These are phyloP conservation scores for Aspidiotus destructor DNA, from an alignment of 2,888 invertebrate genomes.

Conservation along the genomic window DNA sequence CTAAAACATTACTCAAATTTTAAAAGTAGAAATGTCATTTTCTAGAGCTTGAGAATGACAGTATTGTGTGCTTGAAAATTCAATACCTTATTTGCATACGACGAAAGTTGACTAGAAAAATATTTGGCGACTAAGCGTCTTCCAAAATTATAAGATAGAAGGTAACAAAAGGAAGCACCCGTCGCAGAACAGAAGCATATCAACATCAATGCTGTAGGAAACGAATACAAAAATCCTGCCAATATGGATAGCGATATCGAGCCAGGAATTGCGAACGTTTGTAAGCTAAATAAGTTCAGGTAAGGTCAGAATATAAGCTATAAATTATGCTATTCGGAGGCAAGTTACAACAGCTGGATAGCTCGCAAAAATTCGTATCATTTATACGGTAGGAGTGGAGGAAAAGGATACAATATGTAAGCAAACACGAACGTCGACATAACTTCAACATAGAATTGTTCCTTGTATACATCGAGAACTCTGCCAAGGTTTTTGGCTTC, in stretches of 20 bases:
- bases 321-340: background rate
- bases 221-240: conserved; percentile 92
- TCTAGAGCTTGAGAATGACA: too few relatives aligned
- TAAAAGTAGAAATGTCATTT: background rate
- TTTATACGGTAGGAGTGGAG: too few relatives aligned
- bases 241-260: conserved; percentile 94
- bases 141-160: conserved; percentile 83
- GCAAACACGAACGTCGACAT: conserved; percentile 76
- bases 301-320: conserved; percentile 31
- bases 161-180: conserved; percentile 91
- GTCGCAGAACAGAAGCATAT: conserved; percentile 90
- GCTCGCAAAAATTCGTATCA: too few relatives aligned
- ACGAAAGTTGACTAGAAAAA: conserved; percentile 74
- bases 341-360: too few relatives aligned
- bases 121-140: conserved; percentile 72
- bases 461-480: conserved; percentile 84
- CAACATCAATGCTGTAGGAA: conserved; percentile 73
- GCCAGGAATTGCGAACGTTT: conserved; percentile 99
- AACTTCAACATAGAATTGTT: conserved; percentile 84
- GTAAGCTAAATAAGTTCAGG: conserved; percentile 55
- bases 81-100: conserved; percentile 73
- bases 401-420: conserved; percentile 95
- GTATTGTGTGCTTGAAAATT: too few relatives aligned
- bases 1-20: conserved; percentile 38
- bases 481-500: conserved; percentile 90